Evolutionary conservation across 2,113 vertebrate genomes (phyloP).

Genomic region (Haemorhous mexicanus): DNA sequence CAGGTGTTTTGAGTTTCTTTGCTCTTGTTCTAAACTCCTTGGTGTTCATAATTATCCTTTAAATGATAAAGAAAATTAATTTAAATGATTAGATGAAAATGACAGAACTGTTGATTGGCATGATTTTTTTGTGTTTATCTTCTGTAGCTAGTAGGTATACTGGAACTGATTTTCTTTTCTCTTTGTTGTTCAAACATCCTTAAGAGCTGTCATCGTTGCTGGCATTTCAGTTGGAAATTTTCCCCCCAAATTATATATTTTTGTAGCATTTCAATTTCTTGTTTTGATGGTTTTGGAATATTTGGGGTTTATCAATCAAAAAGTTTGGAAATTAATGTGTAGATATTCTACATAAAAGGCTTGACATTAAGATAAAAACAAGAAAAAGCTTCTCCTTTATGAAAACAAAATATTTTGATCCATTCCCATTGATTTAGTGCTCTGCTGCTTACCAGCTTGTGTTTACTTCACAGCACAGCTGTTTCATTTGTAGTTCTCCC

Average conservation of each 20-base stretch:
- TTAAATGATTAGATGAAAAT: background rate
- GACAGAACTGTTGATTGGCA: background rate
- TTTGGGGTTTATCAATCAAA: background rate
- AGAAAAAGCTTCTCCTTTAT: background rate
- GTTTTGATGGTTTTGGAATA: background rate
- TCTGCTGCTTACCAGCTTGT: background rate
- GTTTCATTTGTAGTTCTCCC: background rate
- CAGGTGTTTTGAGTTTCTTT: background rate
- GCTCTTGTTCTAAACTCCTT: background rate
- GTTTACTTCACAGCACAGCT: slow-evolving; percentile 11
- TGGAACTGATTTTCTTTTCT: background rate
- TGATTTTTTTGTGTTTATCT: background rate
- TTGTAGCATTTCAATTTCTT: background rate
- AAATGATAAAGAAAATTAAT: too few relatives aligned
- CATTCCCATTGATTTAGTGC: background rate
- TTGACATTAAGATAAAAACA: background rate
- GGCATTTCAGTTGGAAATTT: background rate
- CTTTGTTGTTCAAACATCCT: background rate
- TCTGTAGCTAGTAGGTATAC: background rate
- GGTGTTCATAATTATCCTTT: background rate
- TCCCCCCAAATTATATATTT: background rate
- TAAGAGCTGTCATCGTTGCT: background rate
- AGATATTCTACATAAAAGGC: background rate
- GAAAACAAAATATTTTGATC: slow-evolving; percentile 27
- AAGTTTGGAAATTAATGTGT: background rate